These are phyloP conservation scores for Drosophila melanosoma DNA, from an alignment of 2,888 invertebrate species.

Conservation along the genomic window DNA sequence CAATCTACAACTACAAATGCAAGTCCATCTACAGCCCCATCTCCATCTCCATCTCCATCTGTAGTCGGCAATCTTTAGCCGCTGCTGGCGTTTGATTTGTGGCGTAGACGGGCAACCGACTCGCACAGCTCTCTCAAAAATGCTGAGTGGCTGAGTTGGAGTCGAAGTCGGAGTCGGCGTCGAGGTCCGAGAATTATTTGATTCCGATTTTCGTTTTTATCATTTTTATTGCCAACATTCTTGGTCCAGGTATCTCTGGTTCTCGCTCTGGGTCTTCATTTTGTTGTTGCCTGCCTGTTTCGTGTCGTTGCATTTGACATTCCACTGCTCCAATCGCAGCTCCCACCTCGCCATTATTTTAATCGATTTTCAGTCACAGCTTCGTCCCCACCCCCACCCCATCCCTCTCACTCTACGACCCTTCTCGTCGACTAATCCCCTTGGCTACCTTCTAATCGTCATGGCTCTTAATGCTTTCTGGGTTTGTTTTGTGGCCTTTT, in stretches of 20 bases:
- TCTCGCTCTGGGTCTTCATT: constrained; percentile 12
- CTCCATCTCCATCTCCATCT: constrained; percentile 29
- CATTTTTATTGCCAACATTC: constrained; percentile 68
- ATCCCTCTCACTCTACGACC: not conserved
- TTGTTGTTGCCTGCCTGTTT: constrained; percentile 27
- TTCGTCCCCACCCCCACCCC: not conserved
- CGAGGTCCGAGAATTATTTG: constrained; percentile 58
- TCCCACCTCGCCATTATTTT: constrained; percentile 61
- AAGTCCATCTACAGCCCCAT: not conserved
- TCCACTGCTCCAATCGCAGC: constrained; percentile 63
- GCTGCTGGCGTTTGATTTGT: constrained; percentile 74
- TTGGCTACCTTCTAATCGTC: constrained; percentile 6
- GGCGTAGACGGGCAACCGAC: constrained; percentile 67
- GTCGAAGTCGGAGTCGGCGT: not conserved
- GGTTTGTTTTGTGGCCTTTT: constrained; percentile 52
- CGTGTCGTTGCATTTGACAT: constrained; percentile 70
- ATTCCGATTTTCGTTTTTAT: constrained; percentile 61
- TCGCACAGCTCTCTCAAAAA: constrained; percentile 1
- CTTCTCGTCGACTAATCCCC: constrained; percentile 17
- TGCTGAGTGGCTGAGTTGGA: constrained; percentile 15
- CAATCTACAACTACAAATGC: constrained; percentile 33
- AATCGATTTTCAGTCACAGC: constrained; percentile 72
- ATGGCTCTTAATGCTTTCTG: constrained; percentile 52
- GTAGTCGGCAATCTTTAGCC: constrained; percentile 44
- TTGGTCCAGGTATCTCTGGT: constrained; percentile 18